Conservation (phyloP, 2,113 vertebrate species). For the Bufo gargarizans region DNA sequence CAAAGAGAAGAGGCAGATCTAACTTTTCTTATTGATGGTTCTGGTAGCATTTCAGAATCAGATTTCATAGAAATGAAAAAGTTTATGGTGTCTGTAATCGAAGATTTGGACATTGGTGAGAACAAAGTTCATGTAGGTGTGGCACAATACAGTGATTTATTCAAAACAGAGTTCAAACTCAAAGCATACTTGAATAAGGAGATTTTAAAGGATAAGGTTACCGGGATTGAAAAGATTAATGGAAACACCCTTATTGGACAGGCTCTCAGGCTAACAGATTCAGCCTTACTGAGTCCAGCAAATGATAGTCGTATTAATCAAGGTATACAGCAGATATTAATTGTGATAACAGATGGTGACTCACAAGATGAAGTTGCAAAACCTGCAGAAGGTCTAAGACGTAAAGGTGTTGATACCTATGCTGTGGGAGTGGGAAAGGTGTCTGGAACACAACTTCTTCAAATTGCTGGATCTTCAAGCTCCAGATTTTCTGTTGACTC, state of each 20-base stretch:
- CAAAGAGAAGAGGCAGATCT: slow-evolving; percentile 65
- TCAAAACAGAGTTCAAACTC: slow-evolving; percentile 61
- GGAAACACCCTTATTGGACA: slow-evolving; percentile 64
- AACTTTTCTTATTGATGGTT: slow-evolving; percentile 73
- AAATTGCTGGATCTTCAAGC: slow-evolving; percentile 64
- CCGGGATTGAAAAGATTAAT: slow-evolving; percentile 61
- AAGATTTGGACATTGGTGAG: slow-evolving; percentile 61
- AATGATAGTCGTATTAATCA: slow-evolving; percentile 62
- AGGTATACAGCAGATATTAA: slow-evolving; percentile 64
- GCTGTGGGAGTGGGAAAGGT: slow-evolving; percentile 65
- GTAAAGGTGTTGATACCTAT: slow-evolving; percentile 64
- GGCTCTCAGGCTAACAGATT: slow-evolving; percentile 59
- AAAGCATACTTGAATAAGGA: background rate
- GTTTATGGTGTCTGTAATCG: slow-evolving; percentile 63
- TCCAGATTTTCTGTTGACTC: slow-evolving; percentile 61
- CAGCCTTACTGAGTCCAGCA: slow-evolving; percentile 59
- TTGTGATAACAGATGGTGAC: slow-evolving; percentile 67
- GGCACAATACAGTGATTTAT: slow-evolving; percentile 65
- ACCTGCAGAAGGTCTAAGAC: slow-evolving; percentile 63
- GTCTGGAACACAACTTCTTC: slow-evolving; percentile 64
- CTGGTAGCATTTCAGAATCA: slow-evolving; percentile 62
- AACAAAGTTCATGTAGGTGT: slow-evolving; percentile 63
- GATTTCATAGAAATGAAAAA: slow-evolving; percentile 67
- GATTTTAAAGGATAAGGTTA: slow-evolving; percentile 59
- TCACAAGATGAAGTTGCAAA: slow-evolving; percentile 64